Evolutionary conservation across 35 echinoderm and acorn worm species (phyloP), one percentile per base, ranked within the genome.

Genomic region (Strongylocentrotus purpuratus): DNA sequence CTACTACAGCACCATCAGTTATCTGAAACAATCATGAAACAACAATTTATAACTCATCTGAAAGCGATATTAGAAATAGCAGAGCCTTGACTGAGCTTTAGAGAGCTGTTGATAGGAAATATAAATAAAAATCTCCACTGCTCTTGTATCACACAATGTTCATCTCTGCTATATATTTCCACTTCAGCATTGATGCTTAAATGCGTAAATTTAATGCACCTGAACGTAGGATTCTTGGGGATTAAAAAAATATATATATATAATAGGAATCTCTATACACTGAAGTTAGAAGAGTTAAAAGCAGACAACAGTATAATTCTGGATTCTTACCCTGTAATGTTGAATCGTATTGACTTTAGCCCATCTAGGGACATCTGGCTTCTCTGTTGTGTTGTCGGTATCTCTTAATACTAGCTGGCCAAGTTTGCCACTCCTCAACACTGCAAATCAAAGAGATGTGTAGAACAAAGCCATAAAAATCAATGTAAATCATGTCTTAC

Each of bases 361-460:
- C 97, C 96, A 98, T 88, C 97, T 85, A 7, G 28, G 46, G 7
- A 95, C 94, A 32, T 95, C 65, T 14, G 33, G 88, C 59, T 92
- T 95, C 94, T 33, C 48, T 91, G 91, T 86, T 25, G 58, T 31
- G 32, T 93, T 86, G 20, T 88, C 94, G 71, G 92, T 98, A 86
- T 98, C 97, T 50, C 94, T 92, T 25, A 98, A 50, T n/a, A 97
- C 96, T 20, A 98, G 93, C 46, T 97, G 97, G 28, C 97, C 97
- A n/a, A 93, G 92, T 18, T 92, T 70, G 0, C 97, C 97, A 86
- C 96, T 96, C 22, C 97, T 86, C 96, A 96, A 97, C 45, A 97
- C 97, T 97, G 88, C 25, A 61, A 94, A 46, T 78, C 7, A 78
- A 78, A 78, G 7, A 78, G 20, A 59, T 28, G 28, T 78, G 65